Conservation (phyloP, 1,140 invertebrate species). For the Coenobita brevimanus region DNA sequence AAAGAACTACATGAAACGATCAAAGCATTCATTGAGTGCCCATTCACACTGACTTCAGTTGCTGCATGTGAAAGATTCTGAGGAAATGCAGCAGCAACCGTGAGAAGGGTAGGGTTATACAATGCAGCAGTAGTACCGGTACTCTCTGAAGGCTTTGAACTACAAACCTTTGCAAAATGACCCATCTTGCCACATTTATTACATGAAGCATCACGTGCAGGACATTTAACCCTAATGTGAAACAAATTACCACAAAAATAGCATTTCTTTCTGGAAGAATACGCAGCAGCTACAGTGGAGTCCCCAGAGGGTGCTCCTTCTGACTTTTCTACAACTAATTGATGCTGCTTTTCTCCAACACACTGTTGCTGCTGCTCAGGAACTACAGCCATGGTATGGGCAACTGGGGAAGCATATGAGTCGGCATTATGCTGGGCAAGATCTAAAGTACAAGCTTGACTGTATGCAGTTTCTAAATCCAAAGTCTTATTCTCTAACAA, state of each 20-base stretch:
- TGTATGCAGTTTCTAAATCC: background rate
- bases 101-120: background rate
- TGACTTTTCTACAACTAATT: background rate
- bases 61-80: conserved; percentile 27
- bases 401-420: background rate
- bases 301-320: background rate
- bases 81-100: background rate
- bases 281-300: background rate
- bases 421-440: conserved; percentile 22
- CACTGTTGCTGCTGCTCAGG: background rate
- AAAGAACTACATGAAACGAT: background rate
- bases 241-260: background rate
- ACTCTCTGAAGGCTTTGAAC: too few relatives aligned
- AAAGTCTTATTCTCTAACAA: conserved; percentile 7
- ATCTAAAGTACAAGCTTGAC: background rate
- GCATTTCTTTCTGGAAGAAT: background rate
- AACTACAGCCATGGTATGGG: background rate
- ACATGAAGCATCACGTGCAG: conserved; percentile 7
- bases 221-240: background rate
- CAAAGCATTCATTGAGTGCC: background rate
- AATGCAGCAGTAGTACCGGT: too few relatives aligned
- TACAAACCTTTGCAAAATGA: background rate
- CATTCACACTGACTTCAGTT: conserved; percentile 5
- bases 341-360: background rate
- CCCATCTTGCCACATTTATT: conserved; percentile 19